phyloP scores from a whole-genome alignment of 2,797 vertebrate species.

The Ptychadena robeensis region DNA sequence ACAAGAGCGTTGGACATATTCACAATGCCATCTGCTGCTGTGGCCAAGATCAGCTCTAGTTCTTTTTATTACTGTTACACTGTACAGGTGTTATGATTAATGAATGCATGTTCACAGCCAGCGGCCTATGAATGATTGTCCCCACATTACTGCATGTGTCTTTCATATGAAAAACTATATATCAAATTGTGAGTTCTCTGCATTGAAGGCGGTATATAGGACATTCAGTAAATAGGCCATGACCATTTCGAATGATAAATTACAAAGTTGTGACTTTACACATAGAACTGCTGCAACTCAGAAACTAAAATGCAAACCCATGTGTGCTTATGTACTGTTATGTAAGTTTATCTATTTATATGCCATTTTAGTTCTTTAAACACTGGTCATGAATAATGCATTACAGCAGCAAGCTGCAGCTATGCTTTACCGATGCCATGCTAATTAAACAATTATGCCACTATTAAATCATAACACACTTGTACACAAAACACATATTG shows the following conservation, averaged over 20 bases:
- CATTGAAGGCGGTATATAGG: background rate
- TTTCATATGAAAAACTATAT: background rate
- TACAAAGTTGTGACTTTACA: background rate
- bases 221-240: background rate
- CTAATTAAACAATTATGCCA: background rate
- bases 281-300: background rate
- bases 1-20: background rate
- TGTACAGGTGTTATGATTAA: background rate
- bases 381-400: background rate
- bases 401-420: background rate
- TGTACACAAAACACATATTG: background rate
- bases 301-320: background rate
- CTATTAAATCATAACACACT: background rate
- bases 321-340: background rate
- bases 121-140: background rate
- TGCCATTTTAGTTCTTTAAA: background rate
- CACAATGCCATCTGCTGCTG: background rate
- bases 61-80: background rate
- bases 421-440: background rate
- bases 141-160: conserved; percentile 4
- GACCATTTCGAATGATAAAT: conserved; percentile 5
- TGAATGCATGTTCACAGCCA: background rate
- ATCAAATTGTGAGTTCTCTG: background rate
- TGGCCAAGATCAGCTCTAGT: background rate
- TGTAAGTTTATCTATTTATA: background rate